Percentiles rank a stretch among this genome's conserved stretches.
Conservation (phyloP, 2,888 invertebrate species). For the Acanthosepion esculentum region DNA sequence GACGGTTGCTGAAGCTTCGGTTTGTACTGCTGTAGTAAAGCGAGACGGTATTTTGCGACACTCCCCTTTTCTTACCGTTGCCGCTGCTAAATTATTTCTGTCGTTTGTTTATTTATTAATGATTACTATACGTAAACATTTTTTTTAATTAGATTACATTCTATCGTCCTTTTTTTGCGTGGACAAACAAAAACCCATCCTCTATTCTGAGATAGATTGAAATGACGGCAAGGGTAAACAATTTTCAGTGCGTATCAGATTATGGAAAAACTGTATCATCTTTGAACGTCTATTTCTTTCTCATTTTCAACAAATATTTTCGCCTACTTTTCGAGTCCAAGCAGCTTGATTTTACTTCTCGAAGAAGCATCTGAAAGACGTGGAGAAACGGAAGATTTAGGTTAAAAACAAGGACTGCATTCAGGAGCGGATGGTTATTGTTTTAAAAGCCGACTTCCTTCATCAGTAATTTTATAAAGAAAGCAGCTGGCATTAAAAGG, state of each 20-base stretch:
- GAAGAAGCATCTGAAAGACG: background rate
- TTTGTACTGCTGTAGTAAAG: too few species aligned
- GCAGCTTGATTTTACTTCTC: background rate
- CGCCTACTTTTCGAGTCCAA: background rate
- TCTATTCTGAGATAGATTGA: too few species aligned
- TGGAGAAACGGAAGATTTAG: background rate
- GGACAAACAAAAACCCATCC: background rate
- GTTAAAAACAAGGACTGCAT: background rate
- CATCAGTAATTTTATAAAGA: background rate
- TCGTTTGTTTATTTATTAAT: too few species aligned
- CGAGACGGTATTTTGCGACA: too few species aligned
- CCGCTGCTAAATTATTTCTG: too few species aligned
- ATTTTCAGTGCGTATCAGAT: background rate
- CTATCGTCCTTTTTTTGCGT: too few species aligned
- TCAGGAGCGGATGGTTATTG: background rate
- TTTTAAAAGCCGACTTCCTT: background rate
- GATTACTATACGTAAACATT: too few species aligned
- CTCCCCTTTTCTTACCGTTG: too few species aligned
- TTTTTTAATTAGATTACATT: too few species aligned
- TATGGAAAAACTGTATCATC: background rate
- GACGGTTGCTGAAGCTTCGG: too few species aligned
- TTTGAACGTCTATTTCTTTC: background rate
- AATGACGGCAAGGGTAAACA: background rate
- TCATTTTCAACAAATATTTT: background rate
- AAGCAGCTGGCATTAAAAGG: background rate